Base-by-base conservation (phyloP, 2,113 vertebrate species). In the Chroicocephalus ridibundus region DNA sequence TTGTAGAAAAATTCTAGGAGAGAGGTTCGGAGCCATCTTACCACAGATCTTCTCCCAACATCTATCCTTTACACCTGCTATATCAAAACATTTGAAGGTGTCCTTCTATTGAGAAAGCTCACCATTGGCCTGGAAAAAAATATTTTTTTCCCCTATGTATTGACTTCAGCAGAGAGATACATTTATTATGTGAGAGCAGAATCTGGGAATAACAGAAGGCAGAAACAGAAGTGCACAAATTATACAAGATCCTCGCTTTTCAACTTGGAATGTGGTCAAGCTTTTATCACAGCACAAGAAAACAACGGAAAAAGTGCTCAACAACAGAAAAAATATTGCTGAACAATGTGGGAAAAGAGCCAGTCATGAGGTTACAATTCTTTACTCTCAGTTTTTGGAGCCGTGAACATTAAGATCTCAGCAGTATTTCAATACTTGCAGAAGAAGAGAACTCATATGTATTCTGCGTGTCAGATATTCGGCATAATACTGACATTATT, bases 131-230 rank as follows among this genome's bases (percentile, higher is more conserved):
- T 90, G 55, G 29, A 18, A 55, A 51, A 72, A 65, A 82, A 46
- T 12, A 6, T 22, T 3, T 36, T 25, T 8, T 0, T 7, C 24
- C 8, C 6, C 13, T 24, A 31, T 1, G 2, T 49, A 42, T 2
- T 70, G 55, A 84, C 15, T 78, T 75, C 38, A 58, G 61, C 46
- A 86, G 84, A 82, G 62, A 68, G 44, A 71, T 2, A 42, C 5
- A 44, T 46, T 58, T 70, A 44, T 31, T 58, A 70, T 16, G 11
- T 71, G 54, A 65, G 32, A 93, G 29, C 15, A 92, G 38, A 85
- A 72, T 42, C 32, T 72, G 58, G 24, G 38, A 93, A n/a, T 57
- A 71, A 69, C 24, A 82, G 42, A 66, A 85, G 31, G 27, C 52
- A 69, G 34, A 77, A 86, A 19, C 36, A 72, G 42, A 94, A 91